phyloP scores from a whole-genome alignment of 2,888 invertebrate genomes.

The Gymnoscelis rufifasciata region DNA sequence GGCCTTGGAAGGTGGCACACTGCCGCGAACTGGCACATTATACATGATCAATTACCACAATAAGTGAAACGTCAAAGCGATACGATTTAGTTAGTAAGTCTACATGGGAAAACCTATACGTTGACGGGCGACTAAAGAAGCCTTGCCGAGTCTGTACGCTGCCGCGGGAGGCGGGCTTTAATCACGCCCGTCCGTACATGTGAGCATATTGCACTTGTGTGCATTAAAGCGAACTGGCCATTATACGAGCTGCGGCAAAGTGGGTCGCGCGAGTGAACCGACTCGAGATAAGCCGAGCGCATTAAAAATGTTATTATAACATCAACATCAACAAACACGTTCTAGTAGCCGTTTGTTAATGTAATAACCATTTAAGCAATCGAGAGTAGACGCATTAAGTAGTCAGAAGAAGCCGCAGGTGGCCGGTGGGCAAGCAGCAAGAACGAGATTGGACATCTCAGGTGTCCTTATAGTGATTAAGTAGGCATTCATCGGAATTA shows the following conservation, averaged over 20 bases:
- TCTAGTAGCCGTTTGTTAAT: conserved; percentile 16
- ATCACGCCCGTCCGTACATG: conserved; percentile 47
- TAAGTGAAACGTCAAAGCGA: conserved; percentile 16
- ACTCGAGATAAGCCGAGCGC: conserved; percentile 46
- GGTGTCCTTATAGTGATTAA: conserved; percentile 21
- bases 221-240: conserved; percentile 17
- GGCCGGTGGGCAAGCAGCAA: conserved; percentile 22
- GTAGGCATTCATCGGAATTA: conserved; percentile 18
- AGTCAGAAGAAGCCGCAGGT: conserved; percentile 20
- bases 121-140: conserved; percentile 9
- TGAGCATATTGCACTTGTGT: conserved; percentile 42
- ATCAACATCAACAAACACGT: conserved; percentile 22
- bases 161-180: conserved; percentile 35
- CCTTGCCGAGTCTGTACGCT: conserved; percentile 13
- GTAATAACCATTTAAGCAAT: conserved; percentile 20
- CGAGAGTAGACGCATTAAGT: conserved; percentile 17
- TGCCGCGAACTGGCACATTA: conserved; percentile 28
- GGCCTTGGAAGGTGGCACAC: conserved; percentile 42
- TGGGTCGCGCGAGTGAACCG: conserved; percentile 53
- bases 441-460: conserved; percentile 24
- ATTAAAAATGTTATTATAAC: conserved; percentile 21
- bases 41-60: conserved; percentile 21
- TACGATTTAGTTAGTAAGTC: not conserved
- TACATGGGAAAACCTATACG: not conserved
- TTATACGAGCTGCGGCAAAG: conserved; percentile 39